Evolutionary conservation across 23 tunicate genomes (phyloP).

Genomic region (Corella eumyota): DNA sequence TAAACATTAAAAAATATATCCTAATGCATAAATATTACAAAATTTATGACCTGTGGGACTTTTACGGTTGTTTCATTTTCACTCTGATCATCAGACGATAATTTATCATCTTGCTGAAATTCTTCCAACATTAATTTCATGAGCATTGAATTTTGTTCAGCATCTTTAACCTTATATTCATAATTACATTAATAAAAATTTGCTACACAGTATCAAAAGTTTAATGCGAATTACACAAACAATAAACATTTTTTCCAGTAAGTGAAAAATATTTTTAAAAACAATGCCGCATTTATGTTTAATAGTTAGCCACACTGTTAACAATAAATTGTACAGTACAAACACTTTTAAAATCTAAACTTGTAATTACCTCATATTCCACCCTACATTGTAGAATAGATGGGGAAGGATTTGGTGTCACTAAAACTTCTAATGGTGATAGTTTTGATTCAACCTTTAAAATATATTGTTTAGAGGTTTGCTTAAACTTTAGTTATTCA

Average conservation of each 20-base stretch:
- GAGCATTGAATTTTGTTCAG: neutral
- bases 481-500: too few species aligned
- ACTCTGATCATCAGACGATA: neutral
- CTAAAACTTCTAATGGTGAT: slow-evolving; percentile 16
- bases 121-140: neutral
- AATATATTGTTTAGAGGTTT: too few species aligned
- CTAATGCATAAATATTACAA: neutral
- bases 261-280: too few species aligned
- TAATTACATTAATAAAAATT: too few species aligned
- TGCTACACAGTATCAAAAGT: too few species aligned
- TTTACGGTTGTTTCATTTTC: neutral
- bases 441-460: too few species aligned
- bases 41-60: slow-evolving; percentile 6
- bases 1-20: neutral
- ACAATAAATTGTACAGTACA: too few species aligned
- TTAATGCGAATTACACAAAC: too few species aligned
- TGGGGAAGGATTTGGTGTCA: slow-evolving; percentile 51
- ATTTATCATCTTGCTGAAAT: neutral
- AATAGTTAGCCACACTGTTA: too few species aligned
- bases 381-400: slow-evolving; percentile 34
- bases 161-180: slow-evolving; percentile 9
- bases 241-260: too few species aligned
- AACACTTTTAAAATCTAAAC: neutral
- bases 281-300: too few species aligned
- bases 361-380: slow-evolving; percentile 24